Evolutionary conservation across 2,888 invertebrate species (phyloP), one percentile per base, ranked within the genome.

Genomic region (Leptopilina drosophilae): DNA sequence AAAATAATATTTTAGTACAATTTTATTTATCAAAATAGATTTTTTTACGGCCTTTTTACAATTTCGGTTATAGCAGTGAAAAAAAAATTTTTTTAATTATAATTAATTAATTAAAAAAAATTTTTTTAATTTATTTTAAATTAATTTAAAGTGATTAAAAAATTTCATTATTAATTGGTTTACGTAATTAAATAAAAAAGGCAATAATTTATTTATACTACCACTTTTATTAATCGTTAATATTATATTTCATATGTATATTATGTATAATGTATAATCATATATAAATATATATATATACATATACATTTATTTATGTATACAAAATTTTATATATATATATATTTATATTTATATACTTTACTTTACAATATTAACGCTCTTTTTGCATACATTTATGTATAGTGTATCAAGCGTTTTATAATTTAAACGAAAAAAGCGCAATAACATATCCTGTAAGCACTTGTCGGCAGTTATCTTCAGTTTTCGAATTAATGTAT

Each of bases 381-480:
- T 84, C 86, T 82, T 84, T 87, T 86, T 85, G 82, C 84, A 84
- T 85, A 85, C 84, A 85, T 87, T 83, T 87, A 86, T 85, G 82
- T 83, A 82, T 85, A 82, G 85, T 84, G 80, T 84, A 84, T 85
- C 85, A 86, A 85, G 85, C 86, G 83, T 83, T 88, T 86, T 82
- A 87, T 87, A 87, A 88, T 89, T 87, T 86, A 88, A 88, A 89
- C 81, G 84, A 86, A 88, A 87, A 33, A 89, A 88, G 86, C 87
- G 80, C 84, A 84, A 84, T 86, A 88, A 87, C 84, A 84, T 83
- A 82, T 84, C 82, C 82, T 81, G 82, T 82, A 84, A 81, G 83
- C 80, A 85, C 76, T 80, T 81, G 78, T 81, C 80, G 82, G 78
- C 56, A 56, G 33, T 8, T n/a, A 73, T 14, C 56, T n/a, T 73